Conservation (phyloP, 2,888 invertebrate species). For the Diachrysia chrysitis region DNA sequence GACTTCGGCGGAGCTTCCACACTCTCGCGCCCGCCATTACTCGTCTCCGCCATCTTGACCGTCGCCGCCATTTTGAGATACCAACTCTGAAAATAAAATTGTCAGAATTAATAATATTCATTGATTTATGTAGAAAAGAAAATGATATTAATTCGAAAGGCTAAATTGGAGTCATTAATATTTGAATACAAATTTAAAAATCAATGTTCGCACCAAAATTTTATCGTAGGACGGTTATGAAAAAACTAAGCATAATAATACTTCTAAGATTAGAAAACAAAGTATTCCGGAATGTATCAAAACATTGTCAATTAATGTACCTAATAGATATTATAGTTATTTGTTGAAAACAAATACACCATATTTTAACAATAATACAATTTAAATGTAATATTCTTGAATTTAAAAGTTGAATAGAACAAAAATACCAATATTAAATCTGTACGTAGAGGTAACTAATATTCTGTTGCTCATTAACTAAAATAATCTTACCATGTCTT, state of each 20-base stretch:
- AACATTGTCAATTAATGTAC: conserved; percentile 30
- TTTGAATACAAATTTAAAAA: not conserved
- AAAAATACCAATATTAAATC: not conserved
- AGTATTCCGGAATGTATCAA: conserved; percentile 15
- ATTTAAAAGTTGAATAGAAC: not conserved
- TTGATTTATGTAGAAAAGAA: conserved; percentile 37
- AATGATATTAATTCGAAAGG: conserved; percentile 25
- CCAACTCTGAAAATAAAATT: conserved; percentile 57
- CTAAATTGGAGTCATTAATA: not conserved
- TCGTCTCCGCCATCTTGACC: conserved; percentile 69
- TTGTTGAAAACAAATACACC: conserved; percentile 36
- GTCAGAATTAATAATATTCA: conserved; percentile 26
- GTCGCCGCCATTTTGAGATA: conserved; percentile 73
- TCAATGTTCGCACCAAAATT: conserved; percentile 7
- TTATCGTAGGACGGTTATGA: not conserved
- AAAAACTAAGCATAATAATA: conserved; percentile 30
- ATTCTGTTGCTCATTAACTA: not conserved
- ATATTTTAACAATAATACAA: not conserved
- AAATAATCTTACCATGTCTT: not conserved
- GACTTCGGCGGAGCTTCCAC: conserved; percentile 79
- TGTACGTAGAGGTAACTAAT: not conserved
- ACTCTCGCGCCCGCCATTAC: conserved; percentile 62
- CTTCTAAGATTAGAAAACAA: not conserved
- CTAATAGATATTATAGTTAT: conserved; percentile 19
- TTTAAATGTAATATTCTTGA: not conserved